Evolutionary conservation across 2,797 vertebrate genomes (phyloP).

Genomic region (Oreochromis grahami): DNA sequence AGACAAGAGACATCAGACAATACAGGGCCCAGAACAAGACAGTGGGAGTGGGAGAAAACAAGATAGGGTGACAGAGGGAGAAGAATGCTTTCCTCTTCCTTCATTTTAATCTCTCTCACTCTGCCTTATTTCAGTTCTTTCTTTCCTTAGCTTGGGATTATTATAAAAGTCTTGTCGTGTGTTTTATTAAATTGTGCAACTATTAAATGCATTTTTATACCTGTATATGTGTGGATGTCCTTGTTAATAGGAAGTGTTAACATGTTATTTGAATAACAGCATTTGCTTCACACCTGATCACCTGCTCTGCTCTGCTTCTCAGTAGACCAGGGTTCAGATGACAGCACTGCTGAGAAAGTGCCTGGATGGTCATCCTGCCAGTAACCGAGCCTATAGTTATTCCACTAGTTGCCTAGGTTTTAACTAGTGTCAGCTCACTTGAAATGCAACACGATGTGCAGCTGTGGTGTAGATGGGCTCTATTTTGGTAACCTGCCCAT

Average conservation of each 20-base stretch:
- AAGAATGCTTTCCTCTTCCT: neutral
- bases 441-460: slow-evolving; percentile 19
- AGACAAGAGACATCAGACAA: neutral
- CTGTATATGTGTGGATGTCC: neutral
- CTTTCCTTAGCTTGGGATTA: neutral
- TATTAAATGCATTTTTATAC: neutral
- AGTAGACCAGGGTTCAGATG: slow-evolving; percentile 5
- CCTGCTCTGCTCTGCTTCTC: neutral
- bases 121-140: neutral
- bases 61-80: neutral
- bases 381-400: slow-evolving; percentile 36
- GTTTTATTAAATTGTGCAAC: neutral
- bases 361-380: neutral
- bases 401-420: slow-evolving; percentile 7
- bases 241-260: neutral
- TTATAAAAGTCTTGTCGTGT: neutral
- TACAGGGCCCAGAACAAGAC: neutral
- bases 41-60: neutral
- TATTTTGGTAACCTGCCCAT: slow-evolving; percentile 4
- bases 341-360: neutral
- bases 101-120: neutral
- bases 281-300: slow-evolving; percentile 8
- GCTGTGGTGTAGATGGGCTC: slow-evolving; percentile 9
- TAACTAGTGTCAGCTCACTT: slow-evolving; percentile 32
- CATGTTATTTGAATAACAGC: neutral